These are phyloP conservation scores for Leptestheria dahalacensis DNA, from an alignment of 1,140 invertebrate genomes.

Conservation along the genomic window DNA sequence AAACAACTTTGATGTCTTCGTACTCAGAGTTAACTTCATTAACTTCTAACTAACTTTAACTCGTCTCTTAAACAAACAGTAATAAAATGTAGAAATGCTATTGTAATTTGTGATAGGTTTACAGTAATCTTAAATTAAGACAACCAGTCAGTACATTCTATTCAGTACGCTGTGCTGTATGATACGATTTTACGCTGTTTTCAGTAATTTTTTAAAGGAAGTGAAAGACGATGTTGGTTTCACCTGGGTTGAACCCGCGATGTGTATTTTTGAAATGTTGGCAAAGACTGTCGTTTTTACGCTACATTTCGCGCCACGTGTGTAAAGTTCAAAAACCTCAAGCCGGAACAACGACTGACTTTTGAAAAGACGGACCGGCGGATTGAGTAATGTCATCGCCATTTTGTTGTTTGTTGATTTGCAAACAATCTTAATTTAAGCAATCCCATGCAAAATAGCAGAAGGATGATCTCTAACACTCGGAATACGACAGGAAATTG, in stretches of 20 bases:
- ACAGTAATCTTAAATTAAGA: no score
- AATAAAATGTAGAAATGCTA: background rate
- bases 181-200: no score
- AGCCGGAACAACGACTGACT: background rate
- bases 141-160: no score
- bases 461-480: no score
- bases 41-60: background rate
- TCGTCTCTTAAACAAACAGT: background rate
- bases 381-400: no score
- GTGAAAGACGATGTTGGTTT: background rate
- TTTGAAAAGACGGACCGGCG: no score
- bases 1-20: background rate
- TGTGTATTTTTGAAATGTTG: background rate
- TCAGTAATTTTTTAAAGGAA: background rate
- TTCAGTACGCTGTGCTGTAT: no score
- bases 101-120: no score
- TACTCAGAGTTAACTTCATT: background rate
- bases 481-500: no score
- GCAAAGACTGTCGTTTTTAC: background rate
- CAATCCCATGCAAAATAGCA: no score
- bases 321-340: background rate
- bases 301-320: background rate
- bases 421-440: no score
- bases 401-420: no score
- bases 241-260: background rate